Base-by-base conservation (phyloP, 2,797 vertebrate genomes). In the Cephalopachus bancanus region DNA sequence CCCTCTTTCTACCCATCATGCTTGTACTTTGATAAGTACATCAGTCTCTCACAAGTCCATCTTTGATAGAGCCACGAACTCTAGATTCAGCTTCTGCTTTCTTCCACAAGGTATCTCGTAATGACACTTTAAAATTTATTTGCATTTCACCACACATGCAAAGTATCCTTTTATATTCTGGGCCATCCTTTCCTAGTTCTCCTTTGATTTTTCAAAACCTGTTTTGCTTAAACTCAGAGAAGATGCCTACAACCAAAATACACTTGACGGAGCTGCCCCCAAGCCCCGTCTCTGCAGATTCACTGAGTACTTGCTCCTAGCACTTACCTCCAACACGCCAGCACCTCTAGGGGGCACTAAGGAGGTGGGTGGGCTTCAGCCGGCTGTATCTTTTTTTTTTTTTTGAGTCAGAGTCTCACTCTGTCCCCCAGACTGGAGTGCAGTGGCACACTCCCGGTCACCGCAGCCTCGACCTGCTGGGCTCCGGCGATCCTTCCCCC, bases 291-390 rank as follows among this genome's bases (percentile, higher is more conserved):
- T 79, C 59, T 24, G 80, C 57, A 59, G 2, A 1, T 1, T 33
- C 69, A 28, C 74, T 60, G 20, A 4, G 3, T 16, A 57, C 80
- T 44, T 20, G 11, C n/a, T 8, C 57, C 86, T 19, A 1, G 53
- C 24, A n/a, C 67, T 28, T 9, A 26, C 33, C 3, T 28, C 24
- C 4, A 9, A 19, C 2, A 57, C 28, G 4, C 53, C 64, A 28
- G 60, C 7, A 10, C 14, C 33, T 74, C 51, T 6, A 7, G 33
- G 51, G 44, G 33, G 26, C 53, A 7, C 12, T 0, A 19, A 2
- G 4, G 12, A 75, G 28, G 20, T 0, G 5, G 17, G 0, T 5
- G 1, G 78, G 62, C 51, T 44, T 11, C 28, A 7, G 1, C 6
- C 6, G 44, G 44, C 44, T 44, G 44, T 44, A 44, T 44, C 44